phyloP scores from a whole-genome alignment of 2,113 vertebrate species.

The Cricetomys ansorgei region DNA sequence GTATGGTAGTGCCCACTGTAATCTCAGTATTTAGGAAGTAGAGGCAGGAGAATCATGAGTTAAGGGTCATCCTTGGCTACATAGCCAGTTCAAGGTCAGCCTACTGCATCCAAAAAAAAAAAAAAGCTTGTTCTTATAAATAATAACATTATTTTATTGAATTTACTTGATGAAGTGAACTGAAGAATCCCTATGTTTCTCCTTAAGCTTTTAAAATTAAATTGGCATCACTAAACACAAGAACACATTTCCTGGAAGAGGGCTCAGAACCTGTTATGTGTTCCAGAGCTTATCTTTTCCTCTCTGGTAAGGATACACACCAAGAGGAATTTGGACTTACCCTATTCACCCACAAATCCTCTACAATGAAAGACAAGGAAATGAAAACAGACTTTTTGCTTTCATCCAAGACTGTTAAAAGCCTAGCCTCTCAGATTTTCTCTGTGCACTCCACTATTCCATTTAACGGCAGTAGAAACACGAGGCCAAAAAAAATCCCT shows the following conservation, averaged over 20 bases:
- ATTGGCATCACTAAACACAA: not conserved
- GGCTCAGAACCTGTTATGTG: slow-evolving; percentile 38
- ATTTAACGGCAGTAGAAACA: not conserved
- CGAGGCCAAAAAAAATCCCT: not conserved
- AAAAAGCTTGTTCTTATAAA: not conserved
- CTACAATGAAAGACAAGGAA: slow-evolving; percentile 49
- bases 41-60: not conserved
- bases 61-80: not conserved
- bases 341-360: slow-evolving; percentile 45
- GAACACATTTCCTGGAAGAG: not conserved
- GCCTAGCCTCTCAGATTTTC: not conserved
- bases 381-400: slow-evolving; percentile 28
- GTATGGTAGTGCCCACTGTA: not conserved
- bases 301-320: not conserved
- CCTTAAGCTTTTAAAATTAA: slow-evolving; percentile 18
- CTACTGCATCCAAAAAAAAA: not conserved
- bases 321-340: not conserved
- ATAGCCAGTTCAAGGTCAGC: not conserved
- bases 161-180: slow-evolving; percentile 15
- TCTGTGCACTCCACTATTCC: not conserved
- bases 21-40: not conserved
- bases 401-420: slow-evolving; percentile 45
- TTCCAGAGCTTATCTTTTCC: not conserved
- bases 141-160: slow-evolving; percentile 41
- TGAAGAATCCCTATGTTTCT: slow-evolving; percentile 32